Evolutionary conservation across 2,113 vertebrate species (phyloP).

Genomic region (Heterotis niloticus): DNA sequence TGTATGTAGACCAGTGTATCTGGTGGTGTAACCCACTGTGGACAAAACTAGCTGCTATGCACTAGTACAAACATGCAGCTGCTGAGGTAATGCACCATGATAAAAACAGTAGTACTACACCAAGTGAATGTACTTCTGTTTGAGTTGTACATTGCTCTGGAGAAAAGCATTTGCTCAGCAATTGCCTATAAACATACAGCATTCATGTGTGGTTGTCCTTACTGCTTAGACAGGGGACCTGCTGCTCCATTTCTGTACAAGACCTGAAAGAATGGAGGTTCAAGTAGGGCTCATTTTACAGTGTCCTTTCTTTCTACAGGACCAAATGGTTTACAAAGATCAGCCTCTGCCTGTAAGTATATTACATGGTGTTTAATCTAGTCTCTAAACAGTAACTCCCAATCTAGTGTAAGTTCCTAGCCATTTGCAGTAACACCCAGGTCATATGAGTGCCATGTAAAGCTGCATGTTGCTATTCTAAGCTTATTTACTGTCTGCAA

Average conservation of each 20-base stretch:
- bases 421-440: neutral
- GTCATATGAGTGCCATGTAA: too few relatives aligned
- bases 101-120: neutral
- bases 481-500: neutral
- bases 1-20: too few relatives aligned
- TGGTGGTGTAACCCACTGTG: too few relatives aligned
- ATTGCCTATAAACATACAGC: neutral
- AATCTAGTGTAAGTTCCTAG: neutral
- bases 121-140: neutral
- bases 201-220: neutral
- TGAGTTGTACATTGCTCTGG: neutral
- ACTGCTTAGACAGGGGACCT: too few relatives aligned
- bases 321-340: conserved; percentile 55
- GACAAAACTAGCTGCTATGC: too few relatives aligned
- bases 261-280: neutral
- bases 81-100: too few relatives aligned
- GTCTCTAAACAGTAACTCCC: neutral
- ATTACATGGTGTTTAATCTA: neutral
- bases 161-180: neutral
- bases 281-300: neutral
- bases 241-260: neutral
- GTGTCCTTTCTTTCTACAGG: conserved; percentile 43
- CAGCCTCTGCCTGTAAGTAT: conserved; percentile 61
- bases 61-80: too few relatives aligned
- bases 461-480: neutral